A percentile compares a stretch with the other conserved stretches of the same genome.
phyloP scores from a whole-genome alignment of 1,140 invertebrate species.

The Drosophila albomicans region DNA sequence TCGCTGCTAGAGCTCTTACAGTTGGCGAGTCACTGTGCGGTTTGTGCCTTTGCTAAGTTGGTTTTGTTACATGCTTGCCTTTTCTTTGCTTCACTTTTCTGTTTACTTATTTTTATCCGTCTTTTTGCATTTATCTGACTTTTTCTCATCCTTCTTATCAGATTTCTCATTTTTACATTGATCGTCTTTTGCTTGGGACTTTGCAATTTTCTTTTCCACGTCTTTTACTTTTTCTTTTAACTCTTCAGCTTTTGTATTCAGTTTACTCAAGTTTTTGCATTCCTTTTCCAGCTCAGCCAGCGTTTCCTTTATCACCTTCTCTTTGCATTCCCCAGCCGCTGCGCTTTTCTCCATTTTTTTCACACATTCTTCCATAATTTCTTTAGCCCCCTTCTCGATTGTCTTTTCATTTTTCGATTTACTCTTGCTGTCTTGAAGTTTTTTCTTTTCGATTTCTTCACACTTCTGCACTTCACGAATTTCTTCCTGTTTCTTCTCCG shows the following conservation, averaged over 20 bases:
- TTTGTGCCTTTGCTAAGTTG: constrained; percentile 14
- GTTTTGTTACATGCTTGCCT: background rate
- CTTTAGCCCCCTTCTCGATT: background rate
- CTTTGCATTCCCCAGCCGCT: background rate
- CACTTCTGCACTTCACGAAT: constrained; percentile 18
- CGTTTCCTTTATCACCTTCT: background rate
- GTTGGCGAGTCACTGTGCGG: background rate
- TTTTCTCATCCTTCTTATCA: background rate
- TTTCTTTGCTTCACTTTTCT: background rate
- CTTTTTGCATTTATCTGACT: background rate
- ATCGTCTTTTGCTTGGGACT: background rate
- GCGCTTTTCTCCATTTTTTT: constrained; percentile 17
- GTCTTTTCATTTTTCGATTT: background rate
- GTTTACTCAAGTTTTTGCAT: background rate
- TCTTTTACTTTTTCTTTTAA: background rate
- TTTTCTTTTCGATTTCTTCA: constrained; percentile 8
- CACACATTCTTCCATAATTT: constrained; percentile 6
- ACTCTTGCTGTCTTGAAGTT: background rate
- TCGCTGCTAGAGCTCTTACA: background rate
- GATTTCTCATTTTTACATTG: constrained; percentile 22
- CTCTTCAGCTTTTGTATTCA: background rate
- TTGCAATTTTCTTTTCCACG: background rate
- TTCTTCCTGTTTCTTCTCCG: constrained; percentile 27
- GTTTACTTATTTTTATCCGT: constrained; percentile 7
- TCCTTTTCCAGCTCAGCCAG: background rate